Evolutionary conservation across 2,888 invertebrate genomes (phyloP).

Genomic region (Azorinus chamasolen): DNA sequence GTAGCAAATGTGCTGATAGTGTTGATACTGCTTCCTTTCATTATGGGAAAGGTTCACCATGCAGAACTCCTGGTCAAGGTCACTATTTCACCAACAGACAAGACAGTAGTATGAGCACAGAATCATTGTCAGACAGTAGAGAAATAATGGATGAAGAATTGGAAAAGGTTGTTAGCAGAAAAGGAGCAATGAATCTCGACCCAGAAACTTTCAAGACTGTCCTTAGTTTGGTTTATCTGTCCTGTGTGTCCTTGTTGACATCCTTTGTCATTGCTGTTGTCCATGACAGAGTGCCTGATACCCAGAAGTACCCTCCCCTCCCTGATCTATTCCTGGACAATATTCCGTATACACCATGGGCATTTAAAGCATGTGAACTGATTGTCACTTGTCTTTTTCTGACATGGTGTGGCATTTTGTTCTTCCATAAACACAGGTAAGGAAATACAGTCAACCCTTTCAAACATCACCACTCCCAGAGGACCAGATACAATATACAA

Average conservation of each 20-base stretch:
- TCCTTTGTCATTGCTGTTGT: constrained; percentile 99
- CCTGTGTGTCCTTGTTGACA: constrained; percentile 83
- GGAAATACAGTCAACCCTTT: too few relatives aligned
- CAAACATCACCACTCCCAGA: too few relatives aligned
- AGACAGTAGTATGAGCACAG: constrained; percentile 30
- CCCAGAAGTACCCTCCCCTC: constrained; percentile 98
- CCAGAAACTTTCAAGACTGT: constrained; percentile 90
- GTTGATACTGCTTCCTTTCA: constrained; percentile 9
- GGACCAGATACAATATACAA: too few relatives aligned
- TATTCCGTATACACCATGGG: constrained; percentile 99
- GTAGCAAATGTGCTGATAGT: neutral
- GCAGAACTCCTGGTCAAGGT: neutral
- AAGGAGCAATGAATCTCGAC: constrained; percentile 88
- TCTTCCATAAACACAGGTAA: constrained; percentile 99
- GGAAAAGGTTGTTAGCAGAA: constrained; percentile 37
- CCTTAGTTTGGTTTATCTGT: constrained; percentile 85
- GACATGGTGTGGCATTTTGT: constrained; percentile 95
- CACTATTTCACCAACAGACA: constrained; percentile 6
- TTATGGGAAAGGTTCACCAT: neutral
- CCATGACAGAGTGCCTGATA: constrained; percentile 98
- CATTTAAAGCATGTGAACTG: constrained; percentile 99
- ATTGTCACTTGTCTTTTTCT: constrained; percentile 95
- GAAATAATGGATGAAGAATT: constrained; percentile 50
- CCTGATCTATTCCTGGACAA: constrained; percentile 99
- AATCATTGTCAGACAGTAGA: constrained; percentile 59